Evolutionary conservation across 2,113 vertebrate species (phyloP).

Genomic region (Ptilorrhoa leucosticta): DNA sequence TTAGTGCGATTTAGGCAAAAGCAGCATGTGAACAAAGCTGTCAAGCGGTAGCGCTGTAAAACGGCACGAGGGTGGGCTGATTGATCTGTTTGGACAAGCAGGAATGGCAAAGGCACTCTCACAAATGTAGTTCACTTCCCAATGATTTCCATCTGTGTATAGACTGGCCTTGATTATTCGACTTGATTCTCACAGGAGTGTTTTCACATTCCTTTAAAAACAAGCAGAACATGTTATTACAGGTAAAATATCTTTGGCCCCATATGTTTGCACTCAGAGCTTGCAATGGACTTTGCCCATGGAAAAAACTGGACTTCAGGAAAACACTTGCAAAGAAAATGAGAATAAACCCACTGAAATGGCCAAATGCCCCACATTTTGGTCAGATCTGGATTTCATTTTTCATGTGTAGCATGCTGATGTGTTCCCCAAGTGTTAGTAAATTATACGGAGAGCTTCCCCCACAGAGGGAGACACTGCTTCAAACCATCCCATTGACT

Average conservation of each 20-base stretch:
- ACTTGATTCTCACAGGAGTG: background rate
- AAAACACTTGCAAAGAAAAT: background rate
- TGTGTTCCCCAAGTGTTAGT: background rate
- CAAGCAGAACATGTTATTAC: background rate
- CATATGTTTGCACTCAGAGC: background rate
- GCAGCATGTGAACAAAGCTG: background rate
- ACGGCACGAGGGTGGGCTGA: background rate
- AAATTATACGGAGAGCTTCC: background rate
- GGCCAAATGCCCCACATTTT: background rate
- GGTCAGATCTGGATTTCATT: background rate
- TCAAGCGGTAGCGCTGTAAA: background rate
- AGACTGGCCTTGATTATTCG: background rate
- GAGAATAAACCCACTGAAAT: background rate
- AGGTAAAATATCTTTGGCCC: background rate
- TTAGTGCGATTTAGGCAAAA: background rate
- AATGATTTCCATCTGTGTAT: background rate
- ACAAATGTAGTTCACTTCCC: background rate
- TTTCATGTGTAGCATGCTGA: background rate
- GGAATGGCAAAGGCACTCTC: background rate
- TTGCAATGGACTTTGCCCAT: background rate
- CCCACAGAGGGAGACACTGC: background rate
- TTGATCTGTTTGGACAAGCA: slow-evolving; percentile 39
- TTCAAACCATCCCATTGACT: background rate
- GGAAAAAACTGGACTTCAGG: background rate
- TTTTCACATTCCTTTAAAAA: slow-evolving; percentile 11